phyloP scores from a whole-genome alignment of 2,113 vertebrate genomes.

The Dolichotis patagonum region DNA sequence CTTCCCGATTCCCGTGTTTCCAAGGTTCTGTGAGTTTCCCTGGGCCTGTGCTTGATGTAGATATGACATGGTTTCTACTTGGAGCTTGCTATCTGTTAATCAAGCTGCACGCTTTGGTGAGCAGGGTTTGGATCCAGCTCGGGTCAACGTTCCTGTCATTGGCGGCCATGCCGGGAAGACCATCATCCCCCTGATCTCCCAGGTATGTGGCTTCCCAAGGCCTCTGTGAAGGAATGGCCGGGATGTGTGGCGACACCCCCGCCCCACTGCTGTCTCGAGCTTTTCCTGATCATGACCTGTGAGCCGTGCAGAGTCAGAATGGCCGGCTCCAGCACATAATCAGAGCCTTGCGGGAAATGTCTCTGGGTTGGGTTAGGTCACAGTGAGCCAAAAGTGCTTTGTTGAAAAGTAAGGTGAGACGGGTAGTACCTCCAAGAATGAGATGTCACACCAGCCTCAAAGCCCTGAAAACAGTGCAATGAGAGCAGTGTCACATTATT shows the following conservation, averaged over 20 bases:
- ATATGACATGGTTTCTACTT: background rate
- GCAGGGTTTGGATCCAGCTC: conserved; percentile 95
- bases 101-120: conserved; percentile 22
- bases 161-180: conserved; percentile 98
- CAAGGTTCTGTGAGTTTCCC: background rate
- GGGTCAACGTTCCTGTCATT: conserved; percentile 94
- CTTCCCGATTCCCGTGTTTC: background rate
- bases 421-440: background rate
- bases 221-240: background rate
- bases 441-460: background rate
- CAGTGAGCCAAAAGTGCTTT: background rate
- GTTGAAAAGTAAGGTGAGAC: background rate
- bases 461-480: background rate
- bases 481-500: background rate
- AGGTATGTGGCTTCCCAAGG: conserved; percentile 82
- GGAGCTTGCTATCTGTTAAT: conserved; percentile 3
- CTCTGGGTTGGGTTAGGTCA: background rate
- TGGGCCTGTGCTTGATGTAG: background rate
- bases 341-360: background rate
- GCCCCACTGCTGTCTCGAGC: background rate
- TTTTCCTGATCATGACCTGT: background rate
- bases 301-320: background rate
- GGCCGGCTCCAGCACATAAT: background rate
- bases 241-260: background rate
- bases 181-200: conserved; percentile 97